Base-by-base conservation (phyloP, 1,140 invertebrate genomes). In the Drosophila cardini region DNA sequence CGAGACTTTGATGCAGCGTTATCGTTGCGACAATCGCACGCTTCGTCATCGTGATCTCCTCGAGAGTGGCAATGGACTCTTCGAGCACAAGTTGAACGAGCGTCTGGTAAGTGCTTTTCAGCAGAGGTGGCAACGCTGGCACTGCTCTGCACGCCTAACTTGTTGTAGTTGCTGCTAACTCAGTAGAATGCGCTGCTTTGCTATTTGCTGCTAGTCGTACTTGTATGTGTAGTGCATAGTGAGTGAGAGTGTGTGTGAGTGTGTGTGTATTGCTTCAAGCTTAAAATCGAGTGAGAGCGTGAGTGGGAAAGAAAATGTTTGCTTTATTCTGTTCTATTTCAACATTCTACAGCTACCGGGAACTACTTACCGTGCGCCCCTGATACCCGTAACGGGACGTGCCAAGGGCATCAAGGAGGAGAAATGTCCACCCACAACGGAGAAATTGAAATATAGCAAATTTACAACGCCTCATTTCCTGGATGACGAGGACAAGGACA, bases 381-480 rank as follows among this genome's bases (percentile, higher is more conserved):
- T 96, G 53, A 86, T 95, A 1, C 91, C 93, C 13, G 95, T 96
- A 0, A 92, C 94, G 38, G 94, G 95, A 11, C 94, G 95, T 91
- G 94, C 93, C 71, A 93, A 93, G 4, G 95, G 94, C 5, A 93
- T 95, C 43, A 92, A 94, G 71, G 93, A 94, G 78, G 83, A 94
- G 42, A 92, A 93, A 93, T 79, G 93, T 94, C 56, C 92, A 93
- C 50, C 93, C 4, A 93, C 57, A 48, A 94, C 32, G 87, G 92
- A 65, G 93, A 95, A 60, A 87, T 93, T 50, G 56, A 76, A 3
- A 15, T 92, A 92, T 38, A 90, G 85, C 21, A 93, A 94, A 70
- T 94, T 94, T 56, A 93, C 93, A n/a, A 93, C 93, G 8, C 95
- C 95, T 0, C 95, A 95, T 78, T 96, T 95, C 86, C 94, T 95